phyloP scores from a whole-genome alignment of 2,888 invertebrate species.

The Scotopteryx bipunctaria region DNA sequence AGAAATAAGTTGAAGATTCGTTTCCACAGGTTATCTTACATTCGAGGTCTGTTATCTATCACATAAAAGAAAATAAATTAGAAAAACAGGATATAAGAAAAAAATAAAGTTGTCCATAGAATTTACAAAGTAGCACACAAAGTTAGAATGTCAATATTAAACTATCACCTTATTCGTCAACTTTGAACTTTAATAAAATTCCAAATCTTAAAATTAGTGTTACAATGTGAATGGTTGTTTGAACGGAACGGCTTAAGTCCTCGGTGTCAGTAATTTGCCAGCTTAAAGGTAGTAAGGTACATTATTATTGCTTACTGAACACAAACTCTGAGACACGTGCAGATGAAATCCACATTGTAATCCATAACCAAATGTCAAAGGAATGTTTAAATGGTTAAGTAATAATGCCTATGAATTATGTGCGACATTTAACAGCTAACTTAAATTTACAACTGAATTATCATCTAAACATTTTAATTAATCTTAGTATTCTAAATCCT shows the following conservation, averaged over 20 bases:
- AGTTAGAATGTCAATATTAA: conserved; percentile 73
- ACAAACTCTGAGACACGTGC: conserved; percentile 30
- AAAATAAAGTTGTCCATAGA: conserved; percentile 71
- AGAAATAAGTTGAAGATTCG: conserved; percentile 68
- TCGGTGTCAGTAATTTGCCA: conserved; percentile 38
- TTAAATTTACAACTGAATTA: conserved; percentile 82
- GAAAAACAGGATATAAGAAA: conserved; percentile 66
- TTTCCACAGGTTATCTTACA: conserved; percentile 68
- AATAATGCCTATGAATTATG: conserved; percentile 82
- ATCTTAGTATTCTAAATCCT: conserved; percentile 73
- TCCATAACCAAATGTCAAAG: conserved; percentile 76
- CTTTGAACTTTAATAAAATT: conserved; percentile 79
- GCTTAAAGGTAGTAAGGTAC: conserved; percentile 18
- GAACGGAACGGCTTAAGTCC: conserved; percentile 26
- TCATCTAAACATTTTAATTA: conserved; percentile 74
- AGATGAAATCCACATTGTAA: conserved; percentile 59
- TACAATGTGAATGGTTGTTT: conserved; percentile 59
- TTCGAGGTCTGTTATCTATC: conserved; percentile 78
- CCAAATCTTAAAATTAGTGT: conserved; percentile 75
- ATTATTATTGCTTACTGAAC: conserved; percentile 10
- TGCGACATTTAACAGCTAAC: conserved; percentile 80
- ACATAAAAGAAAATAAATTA: conserved; percentile 79
- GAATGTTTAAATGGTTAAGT: conserved; percentile 83
- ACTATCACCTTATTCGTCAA: conserved; percentile 77
- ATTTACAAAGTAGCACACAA: conserved; percentile 73